Conservation (phyloP, 2,113 vertebrate species). For the Bubalus kerabau region DNA sequence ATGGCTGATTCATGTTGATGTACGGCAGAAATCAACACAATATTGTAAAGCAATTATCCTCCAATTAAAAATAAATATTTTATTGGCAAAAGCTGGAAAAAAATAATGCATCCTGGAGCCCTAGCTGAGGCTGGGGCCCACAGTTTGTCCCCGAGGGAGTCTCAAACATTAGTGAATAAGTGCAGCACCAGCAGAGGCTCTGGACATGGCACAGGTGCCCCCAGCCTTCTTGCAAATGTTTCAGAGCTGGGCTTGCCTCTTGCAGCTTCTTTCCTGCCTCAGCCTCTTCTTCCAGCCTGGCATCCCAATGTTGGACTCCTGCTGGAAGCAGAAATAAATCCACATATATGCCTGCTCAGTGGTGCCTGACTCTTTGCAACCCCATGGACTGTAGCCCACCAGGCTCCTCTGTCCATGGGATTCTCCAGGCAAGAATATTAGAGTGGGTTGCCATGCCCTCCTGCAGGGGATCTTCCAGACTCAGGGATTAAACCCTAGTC, state of each 20-base stretch:
- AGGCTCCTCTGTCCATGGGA: background rate
- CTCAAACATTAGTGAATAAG: background rate
- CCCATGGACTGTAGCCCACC: background rate
- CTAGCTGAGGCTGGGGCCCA: no score
- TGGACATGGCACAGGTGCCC: accelerated
- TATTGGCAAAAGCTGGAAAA: background rate
- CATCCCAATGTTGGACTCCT: background rate
- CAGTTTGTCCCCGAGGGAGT: background rate
- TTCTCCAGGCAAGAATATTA: background rate
- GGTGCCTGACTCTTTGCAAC: background rate
- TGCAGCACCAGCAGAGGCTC: background rate
- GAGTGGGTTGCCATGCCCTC: background rate
- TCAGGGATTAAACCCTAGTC: no score
- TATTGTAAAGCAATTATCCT: background rate
- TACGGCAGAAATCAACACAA: background rate
- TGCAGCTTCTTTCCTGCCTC: background rate
- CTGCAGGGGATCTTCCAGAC: background rate
- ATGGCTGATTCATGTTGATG: background rate
- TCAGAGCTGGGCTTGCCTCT: background rate
- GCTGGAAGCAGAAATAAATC: background rate
- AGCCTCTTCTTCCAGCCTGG: background rate
- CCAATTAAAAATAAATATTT: background rate
- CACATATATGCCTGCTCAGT: background rate
- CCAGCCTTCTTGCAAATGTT: background rate
- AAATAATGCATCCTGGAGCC: background rate